Conservation (phyloP, 2,797 vertebrate genomes). For the Salarias fasciatus region DNA sequence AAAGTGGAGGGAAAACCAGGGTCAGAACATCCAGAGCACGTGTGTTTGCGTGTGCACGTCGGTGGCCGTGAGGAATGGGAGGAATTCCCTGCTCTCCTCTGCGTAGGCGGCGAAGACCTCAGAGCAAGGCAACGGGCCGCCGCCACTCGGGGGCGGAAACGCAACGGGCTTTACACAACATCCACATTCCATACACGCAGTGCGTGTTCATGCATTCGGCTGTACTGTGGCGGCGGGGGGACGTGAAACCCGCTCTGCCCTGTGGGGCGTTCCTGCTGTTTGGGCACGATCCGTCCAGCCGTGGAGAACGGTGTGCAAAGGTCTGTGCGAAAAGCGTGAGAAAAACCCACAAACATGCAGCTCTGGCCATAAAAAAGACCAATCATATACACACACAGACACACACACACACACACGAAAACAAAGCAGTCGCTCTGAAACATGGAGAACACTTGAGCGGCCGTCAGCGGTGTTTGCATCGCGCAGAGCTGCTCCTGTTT, state of each 20-base stretch:
- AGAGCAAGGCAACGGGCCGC: constrained; percentile 22
- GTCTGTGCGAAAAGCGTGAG: neutral
- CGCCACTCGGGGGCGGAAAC: constrained; percentile 13
- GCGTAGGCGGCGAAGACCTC: constrained; percentile 40
- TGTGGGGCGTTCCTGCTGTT: no score
- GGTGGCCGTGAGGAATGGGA: constrained; percentile 68
- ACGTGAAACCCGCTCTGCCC: constrained; percentile 45
- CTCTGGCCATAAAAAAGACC: constrained; percentile 11
- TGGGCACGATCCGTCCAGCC: no score
- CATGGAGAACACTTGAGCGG: no score
- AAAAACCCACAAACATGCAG: constrained; percentile 23
- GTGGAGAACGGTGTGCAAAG: no score
- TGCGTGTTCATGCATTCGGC: constrained; percentile 8
- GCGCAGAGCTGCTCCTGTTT: constrained; percentile 58
- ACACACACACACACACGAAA: no score
- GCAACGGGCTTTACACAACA: constrained; percentile 45
- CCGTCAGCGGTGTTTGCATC: constrained; percentile 30
- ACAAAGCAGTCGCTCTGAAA: constrained; percentile 10
- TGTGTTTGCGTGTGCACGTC: constrained; percentile 38
- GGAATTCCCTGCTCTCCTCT: constrained; percentile 69
- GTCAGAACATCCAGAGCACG: neutral
- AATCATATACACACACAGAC: neutral
- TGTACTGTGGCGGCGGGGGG: constrained; percentile 22
- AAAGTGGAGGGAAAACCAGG: no score
- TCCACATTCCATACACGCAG: constrained; percentile 45